Evolutionary conservation across 2,113 vertebrate genomes (phyloP).

Genomic region (Scomber colias): DNA sequence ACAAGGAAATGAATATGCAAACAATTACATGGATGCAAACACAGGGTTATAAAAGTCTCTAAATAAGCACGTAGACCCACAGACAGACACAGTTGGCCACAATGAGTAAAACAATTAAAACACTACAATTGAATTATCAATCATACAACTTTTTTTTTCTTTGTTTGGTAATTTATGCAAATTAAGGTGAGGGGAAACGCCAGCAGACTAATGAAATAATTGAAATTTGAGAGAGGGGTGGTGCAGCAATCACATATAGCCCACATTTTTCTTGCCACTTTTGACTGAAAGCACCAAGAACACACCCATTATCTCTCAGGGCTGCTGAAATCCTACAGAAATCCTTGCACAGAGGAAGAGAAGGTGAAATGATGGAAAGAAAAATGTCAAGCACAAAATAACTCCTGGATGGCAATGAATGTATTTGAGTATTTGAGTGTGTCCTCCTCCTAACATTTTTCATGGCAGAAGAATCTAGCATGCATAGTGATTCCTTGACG

Average conservation of each 20-base stretch:
- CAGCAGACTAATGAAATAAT: no score
- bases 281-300: slow-evolving; percentile 21
- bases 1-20: background rate
- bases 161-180: no score
- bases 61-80: background rate
- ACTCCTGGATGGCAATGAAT: background rate
- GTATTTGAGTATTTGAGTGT: background rate
- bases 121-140: no score
- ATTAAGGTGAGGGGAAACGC: no score
- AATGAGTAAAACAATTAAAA: no score
- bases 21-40: background rate
- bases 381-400: background rate
- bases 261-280: background rate
- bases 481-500: no score
- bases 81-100: no score
- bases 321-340: background rate
- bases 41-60: background rate
- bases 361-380: no score
- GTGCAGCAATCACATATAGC: background rate
- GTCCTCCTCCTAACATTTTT: no score
- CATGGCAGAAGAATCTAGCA: no score
- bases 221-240: background rate
- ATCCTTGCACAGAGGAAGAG: no score
- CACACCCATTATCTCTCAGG: slow-evolving; percentile 8
- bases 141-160: no score